Evolutionary conservation across 2,797 vertebrate genomes (phyloP), one percentile per base, ranked within the genome.

Genomic region (Sebastes miniatus): DNA sequence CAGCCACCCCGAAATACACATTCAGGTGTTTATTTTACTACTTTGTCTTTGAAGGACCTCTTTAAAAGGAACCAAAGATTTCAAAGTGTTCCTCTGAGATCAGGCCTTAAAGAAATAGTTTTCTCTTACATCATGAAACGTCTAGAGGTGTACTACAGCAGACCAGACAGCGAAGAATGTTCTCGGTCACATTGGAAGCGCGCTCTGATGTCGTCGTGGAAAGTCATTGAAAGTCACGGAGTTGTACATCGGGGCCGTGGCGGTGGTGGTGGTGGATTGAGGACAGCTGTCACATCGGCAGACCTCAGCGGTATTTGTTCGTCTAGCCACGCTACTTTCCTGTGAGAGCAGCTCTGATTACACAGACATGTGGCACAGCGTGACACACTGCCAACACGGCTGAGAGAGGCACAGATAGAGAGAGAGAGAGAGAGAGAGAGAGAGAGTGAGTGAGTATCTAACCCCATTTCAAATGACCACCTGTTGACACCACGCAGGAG

Each of bases 281-380:
- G 83, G 77, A 58, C 89, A 83, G 88, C 71, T 80, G 88, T 79
- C 77, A 50, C 56, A 74, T 70, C 64, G 14, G 80, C 73, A 83
- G 54, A 70, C 80, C 82, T 80, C 58, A 1, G n/a, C 3, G 63
- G 75, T 50, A 80, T 84, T 73, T 43, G 73, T 67, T 54, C 54
- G 82, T 90, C 89, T 89, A 83, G 88, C 82, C 80, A 58, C 39
- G 27, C 87, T 86, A 27, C 83, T 83, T 79, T 76, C 80, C 87
- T 73, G 73, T 61, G 52, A 84, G 80, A 63, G 83, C 57, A 18
- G 79, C 79, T 92, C 82, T 83, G 61, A 76, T 92, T 92, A 87
- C 89, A 83, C 77, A 65, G 81, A 83, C 83, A 83, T 77, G 85
- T 79, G 81, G 84, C 73, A 77, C 20, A 80, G 75, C 39, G 20